Conservation (phyloP, 2,797 vertebrate species). For the Anguilla anguilla region DNA sequence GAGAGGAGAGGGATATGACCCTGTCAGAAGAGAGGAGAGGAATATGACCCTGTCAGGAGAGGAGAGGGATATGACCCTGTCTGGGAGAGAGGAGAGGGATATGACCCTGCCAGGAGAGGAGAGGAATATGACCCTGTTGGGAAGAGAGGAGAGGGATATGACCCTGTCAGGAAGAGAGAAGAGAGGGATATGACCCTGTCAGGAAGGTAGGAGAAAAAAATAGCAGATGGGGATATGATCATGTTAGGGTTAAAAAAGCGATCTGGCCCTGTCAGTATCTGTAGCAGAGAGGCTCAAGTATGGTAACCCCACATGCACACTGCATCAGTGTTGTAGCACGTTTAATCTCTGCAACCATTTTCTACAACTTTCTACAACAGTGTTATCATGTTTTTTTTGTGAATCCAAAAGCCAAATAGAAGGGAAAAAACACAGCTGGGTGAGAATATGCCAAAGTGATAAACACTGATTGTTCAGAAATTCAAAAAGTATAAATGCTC, state of each 20-base stretch:
- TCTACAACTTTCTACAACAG: slow-evolving; percentile 23
- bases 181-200: too few species aligned
- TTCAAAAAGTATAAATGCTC: not conserved
- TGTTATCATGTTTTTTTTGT: slow-evolving; percentile 6
- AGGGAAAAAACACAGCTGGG: slow-evolving; percentile 2
- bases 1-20: too few species aligned
- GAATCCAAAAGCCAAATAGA: slow-evolving; percentile 2
- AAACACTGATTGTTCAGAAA: not conserved
- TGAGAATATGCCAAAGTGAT: slow-evolving; percentile 34
- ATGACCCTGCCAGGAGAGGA: not conserved
- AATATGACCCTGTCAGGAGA: not conserved
- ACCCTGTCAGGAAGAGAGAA: not conserved
- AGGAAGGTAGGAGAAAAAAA: too few species aligned
- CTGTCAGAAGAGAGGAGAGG: not conserved
- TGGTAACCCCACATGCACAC: not conserved
- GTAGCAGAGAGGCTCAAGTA: not conserved
- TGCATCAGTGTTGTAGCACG: not conserved
- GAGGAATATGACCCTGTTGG: not conserved
- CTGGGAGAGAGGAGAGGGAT: too few species aligned
- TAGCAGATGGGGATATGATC: not conserved
- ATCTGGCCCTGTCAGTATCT: not conserved
- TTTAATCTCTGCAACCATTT: not conserved
- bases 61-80: not conserved
- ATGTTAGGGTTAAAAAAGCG: not conserved
- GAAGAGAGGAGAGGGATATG: not conserved